Percentiles rank a stretch among this genome's conserved stretches.
Evolutionary conservation across 37 sponge, comb jelly and placozoan species (phyloP).

Genomic region (Ephydatia muelleri): DNA sequence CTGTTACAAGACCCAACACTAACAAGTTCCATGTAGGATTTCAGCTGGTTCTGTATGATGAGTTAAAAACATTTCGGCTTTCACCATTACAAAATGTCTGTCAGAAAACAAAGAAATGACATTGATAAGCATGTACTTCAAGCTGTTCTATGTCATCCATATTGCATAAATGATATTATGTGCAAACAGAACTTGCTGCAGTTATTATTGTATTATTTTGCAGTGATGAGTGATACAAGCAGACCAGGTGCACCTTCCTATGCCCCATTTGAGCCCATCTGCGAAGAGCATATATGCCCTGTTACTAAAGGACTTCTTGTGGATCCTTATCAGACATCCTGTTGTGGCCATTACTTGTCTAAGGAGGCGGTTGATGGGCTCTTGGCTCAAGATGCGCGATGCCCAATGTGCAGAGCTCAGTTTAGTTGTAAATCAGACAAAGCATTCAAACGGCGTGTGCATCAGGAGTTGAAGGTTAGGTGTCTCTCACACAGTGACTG

Average conservation of each 20-base stretch:
- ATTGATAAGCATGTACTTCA: no score
- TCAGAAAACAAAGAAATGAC: no score
- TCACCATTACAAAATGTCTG: no score
- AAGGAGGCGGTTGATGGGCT: not conserved
- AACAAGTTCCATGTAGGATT: no score
- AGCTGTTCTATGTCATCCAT: no score
- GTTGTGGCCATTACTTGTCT: not conserved
- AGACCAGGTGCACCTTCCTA: not conserved
- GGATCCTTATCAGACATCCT: not conserved
- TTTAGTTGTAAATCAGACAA: not conserved
- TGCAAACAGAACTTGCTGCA: no score
- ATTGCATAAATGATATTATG: no score
- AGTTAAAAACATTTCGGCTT: no score
- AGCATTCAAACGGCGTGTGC: not conserved
- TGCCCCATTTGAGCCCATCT: not conserved
- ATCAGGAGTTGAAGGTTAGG: not conserved
- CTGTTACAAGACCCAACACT: no score
- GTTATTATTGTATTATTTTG: not conserved
- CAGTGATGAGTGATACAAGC: not conserved
- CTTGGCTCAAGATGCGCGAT: not conserved
- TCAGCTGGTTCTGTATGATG: no score
- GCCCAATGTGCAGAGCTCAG: not conserved
- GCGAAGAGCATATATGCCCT: not conserved
- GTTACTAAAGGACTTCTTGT: not conserved
- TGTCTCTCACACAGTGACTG: not conserved